Evolutionary conservation across 2,888 invertebrate species (phyloP), one percentile per base, ranked within the genome.

Genomic region (Cerceris rybyensis): DNA sequence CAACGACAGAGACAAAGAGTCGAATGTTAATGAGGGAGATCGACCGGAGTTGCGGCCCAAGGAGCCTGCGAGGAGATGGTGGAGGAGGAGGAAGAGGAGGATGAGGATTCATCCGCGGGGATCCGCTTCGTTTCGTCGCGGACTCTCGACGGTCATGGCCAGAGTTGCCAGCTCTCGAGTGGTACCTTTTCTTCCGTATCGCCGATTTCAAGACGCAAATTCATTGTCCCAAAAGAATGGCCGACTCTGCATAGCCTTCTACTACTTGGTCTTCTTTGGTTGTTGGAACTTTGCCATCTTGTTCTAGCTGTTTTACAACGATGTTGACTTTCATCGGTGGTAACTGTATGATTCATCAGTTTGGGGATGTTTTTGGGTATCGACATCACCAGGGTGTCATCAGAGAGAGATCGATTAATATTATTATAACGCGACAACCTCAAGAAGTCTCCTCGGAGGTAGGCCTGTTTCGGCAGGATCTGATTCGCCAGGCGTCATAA

Each of bases 1-100:
- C 75, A 74, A 85, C 73, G 81, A 85, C 78, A 84, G 80, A 81
- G 77, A 81, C 82, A 84, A 85, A 86, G 78, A 83, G 78, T 77
- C 78, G 81, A 80, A 86, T 85, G 82, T 81, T 85, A 86, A 86
- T 86, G 84, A 86, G 84, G 78, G 76, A 84, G 83, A 84, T 84
- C 83, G 83, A 83, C 80, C 83, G 78, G 75, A 78, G 80, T 63
- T 64, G 67, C 50, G 46, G 55, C 16, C 28, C 60, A 49, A 66
- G 61, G 70, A 73, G 72, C 69, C 75, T 70, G 59, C 75, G 70
- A 66, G 82, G 28, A 28, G 28, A 28, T 28, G 28, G 28, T 4
- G 28, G 28, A 28, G 28, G 28, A 28, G 28, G 28, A 28, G 28
- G 28, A 28, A 2, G 28, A 28, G 28, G 80, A 28, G 28, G 28